These are phyloP conservation scores for Mesorhabditis belari DNA, from an alignment of 2,888 invertebrate genomes.

Conservation along the genomic window DNA sequence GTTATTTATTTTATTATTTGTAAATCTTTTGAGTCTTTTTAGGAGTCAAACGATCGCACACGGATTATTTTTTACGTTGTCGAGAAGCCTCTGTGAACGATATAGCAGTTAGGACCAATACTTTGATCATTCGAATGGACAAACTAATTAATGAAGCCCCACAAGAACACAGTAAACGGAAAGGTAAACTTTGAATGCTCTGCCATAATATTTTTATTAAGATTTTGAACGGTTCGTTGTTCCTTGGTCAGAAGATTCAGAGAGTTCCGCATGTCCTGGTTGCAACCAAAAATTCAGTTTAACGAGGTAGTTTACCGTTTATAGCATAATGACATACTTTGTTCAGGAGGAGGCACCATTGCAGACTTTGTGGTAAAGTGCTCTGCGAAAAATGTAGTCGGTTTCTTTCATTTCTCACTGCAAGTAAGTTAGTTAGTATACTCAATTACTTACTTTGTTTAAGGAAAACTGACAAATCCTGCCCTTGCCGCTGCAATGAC, in stretches of 20 bases:
- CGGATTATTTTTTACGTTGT: conserved; percentile 21
- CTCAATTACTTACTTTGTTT: not conserved
- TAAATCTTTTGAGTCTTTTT: not conserved
- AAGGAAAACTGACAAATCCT: conserved; percentile 63
- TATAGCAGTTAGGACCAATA: conserved; percentile 88
- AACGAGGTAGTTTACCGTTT: not conserved
- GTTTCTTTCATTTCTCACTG: conserved; percentile 47
- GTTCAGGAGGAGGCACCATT: conserved; percentile 86
- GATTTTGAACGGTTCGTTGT: conserved; percentile 68
- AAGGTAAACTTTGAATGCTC: conserved; percentile 28
- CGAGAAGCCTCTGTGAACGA: conserved; percentile 72
- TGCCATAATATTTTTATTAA: conserved; percentile 41
- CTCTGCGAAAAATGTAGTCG: conserved; percentile 47
- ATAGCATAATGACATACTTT: not conserved
- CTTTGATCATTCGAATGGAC: conserved; percentile 83
- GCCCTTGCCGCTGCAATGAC: conserved; percentile 44
- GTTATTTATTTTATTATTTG: too few species aligned
- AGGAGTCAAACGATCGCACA: conserved; percentile 40
- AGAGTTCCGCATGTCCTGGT: conserved; percentile 70
- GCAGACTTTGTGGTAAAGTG: conserved; percentile 63
- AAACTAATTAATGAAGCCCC: conserved; percentile 78
- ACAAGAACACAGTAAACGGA: conserved; percentile 54
- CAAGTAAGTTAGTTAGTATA: conserved; percentile 28
- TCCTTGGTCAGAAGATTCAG: conserved; percentile 85
- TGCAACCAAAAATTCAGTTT: not conserved